These are phyloP conservation scores for Ophiodon elongatus DNA, from an alignment of 2,113 vertebrate genomes.

Conservation along the genomic window DNA sequence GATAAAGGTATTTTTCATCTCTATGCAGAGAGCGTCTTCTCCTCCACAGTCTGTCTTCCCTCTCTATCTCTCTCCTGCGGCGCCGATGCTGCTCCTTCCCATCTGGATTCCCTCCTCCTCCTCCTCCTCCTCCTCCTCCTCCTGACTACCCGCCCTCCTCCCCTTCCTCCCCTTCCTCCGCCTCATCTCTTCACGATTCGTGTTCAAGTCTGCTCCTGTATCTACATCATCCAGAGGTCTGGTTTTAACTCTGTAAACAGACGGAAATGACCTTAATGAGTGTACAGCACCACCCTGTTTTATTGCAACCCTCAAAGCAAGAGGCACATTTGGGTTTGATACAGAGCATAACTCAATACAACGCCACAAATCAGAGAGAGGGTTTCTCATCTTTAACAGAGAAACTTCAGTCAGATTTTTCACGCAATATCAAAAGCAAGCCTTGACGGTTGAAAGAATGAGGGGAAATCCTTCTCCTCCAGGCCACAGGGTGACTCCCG, in stretches of 20 bases:
- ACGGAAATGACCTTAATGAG: constrained; percentile 54
- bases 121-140: constrained; percentile 18
- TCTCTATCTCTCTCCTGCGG: constrained; percentile 49
- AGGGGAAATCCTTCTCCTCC: constrained; percentile 23
- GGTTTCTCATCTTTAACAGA: not conserved
- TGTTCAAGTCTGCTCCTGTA: constrained; percentile 28
- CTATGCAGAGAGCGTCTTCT: constrained; percentile 44
- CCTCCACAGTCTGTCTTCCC: constrained; percentile 29
- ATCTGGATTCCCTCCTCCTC: constrained; percentile 67
- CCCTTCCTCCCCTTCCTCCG: constrained; percentile 19
- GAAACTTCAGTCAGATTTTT: not conserved
- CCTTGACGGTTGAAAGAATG: not conserved
- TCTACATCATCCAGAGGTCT: constrained; percentile 38
- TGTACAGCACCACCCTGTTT: constrained; percentile 33
- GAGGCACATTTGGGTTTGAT: constrained; percentile 12
- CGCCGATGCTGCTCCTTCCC: constrained; percentile 66
- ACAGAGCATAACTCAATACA: not conserved
- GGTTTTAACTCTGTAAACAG: constrained; percentile 52
- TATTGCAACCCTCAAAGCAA: not conserved
- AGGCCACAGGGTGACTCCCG: constrained; percentile 10
- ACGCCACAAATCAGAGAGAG: not conserved
- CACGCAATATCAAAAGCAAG: not conserved
- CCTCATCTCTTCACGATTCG: constrained; percentile 45
- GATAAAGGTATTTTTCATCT: constrained; percentile 52
- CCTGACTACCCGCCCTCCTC: constrained; percentile 39